A percentile compares a stretch with the other conserved stretches of the same genome.
phyloP scores from a whole-genome alignment of 1,140 invertebrate species.

The Diuraphis noxia region DNA sequence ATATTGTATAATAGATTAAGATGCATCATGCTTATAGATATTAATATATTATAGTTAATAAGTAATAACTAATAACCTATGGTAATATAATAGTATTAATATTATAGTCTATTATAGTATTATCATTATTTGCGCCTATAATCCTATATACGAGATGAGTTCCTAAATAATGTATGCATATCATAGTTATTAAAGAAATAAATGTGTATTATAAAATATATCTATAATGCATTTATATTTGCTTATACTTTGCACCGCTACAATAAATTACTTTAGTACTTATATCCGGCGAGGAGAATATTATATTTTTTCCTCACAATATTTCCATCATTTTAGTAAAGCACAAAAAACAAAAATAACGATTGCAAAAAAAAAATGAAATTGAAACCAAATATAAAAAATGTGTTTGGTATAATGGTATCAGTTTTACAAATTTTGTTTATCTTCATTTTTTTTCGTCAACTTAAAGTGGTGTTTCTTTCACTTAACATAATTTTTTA shows the following conservation, averaged over 20 bases:
- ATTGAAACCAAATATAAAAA: constrained; percentile 21
- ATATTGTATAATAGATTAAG: neutral
- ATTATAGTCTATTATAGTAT: too few species aligned
- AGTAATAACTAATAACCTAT: neutral
- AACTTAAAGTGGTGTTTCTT: constrained; percentile 6
- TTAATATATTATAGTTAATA: neutral
- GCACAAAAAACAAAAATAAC: neutral
- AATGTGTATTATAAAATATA: neutral
- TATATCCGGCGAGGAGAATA: neutral
- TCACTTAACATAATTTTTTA: neutral
- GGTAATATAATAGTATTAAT: too few species aligned
- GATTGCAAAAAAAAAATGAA: constrained; percentile 11
- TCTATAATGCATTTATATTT: neutral
- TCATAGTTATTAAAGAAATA: neutral
- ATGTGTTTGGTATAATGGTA: neutral
- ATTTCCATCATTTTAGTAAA: neutral
- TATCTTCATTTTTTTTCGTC: constrained; percentile 25
- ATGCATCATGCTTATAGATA: too few species aligned
- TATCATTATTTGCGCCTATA: neutral
- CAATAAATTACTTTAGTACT: constrained; percentile 5
- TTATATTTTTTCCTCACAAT: neutral
- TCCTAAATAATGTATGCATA: neutral
- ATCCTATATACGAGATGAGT: neutral
- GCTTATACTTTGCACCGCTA: neutral
- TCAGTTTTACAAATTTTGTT: constrained; percentile 27